phyloP scores from a whole-genome alignment of 2,797 vertebrate genomes.

The Dallia pectoralis region DNA sequence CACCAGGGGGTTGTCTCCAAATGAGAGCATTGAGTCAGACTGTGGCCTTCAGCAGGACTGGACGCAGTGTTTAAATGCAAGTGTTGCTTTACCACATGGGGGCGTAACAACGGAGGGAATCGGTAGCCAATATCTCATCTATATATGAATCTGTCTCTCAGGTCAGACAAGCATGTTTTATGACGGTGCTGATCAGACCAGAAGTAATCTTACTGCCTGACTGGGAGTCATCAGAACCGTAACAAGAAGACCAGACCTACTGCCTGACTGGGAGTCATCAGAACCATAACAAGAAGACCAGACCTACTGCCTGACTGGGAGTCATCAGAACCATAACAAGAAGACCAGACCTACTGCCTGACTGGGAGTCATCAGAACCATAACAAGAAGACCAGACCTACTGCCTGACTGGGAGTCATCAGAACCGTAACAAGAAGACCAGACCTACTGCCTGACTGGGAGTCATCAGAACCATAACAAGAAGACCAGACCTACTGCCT shows the following conservation, averaged over 20 bases:
- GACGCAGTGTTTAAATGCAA: conserved; percentile 20
- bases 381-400: not conserved
- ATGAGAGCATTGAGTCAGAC: not conserved
- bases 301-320: not conserved
- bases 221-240: not conserved
- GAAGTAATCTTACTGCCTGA: not conserved
- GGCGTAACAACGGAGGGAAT: conserved; percentile 70
- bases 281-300: not conserved
- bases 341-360: not conserved
- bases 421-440: not conserved
- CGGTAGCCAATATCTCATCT: conserved; percentile 9
- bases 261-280: not conserved
- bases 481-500: not conserved
- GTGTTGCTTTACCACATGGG: conserved; percentile 68
- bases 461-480: not conserved
- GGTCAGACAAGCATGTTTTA: conserved; percentile 31
- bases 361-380: not conserved
- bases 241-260: not conserved
- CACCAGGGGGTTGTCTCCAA: not conserved
- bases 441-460: not conserved
- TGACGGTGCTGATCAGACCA: not conserved
- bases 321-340: not conserved
- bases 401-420: not conserved
- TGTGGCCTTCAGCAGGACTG: not conserved
- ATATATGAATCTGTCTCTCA: conserved; percentile 9